Evolutionary conservation across 1,140 invertebrate genomes (phyloP), one percentile per base, ranked within the genome.

Genomic region (Heliconius eleuchia): DNA sequence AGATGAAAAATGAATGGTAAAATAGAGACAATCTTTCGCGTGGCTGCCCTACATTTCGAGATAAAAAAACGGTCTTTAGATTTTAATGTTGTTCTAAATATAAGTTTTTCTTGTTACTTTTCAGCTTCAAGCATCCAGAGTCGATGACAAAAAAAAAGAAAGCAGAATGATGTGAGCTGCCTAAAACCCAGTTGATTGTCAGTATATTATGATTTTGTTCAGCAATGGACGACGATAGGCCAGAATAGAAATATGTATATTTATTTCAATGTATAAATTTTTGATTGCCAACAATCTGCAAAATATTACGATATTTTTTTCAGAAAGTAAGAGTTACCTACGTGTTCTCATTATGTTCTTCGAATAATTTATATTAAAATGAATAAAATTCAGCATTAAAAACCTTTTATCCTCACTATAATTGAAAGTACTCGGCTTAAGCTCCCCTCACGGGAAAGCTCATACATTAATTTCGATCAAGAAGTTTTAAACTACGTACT

Each of bases 1-100:
- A 80, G 76, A 75, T 78, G 72, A 74, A 80, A 80, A 81, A 73
- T 39, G 42, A 74, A 74, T 50, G 50, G 23, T 50, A 76, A 74
- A 80, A 77, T 73, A 57, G 55, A 23, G 71, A 74, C 52, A 74
- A 80, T 80, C 78, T 37, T 73, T 78, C 70, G 74, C 74, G 55
- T 66, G 42, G 52, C 30, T 34, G 72, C 55, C 55, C 55, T 23
- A 57, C 8, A 57, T 57, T 57, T 57, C 8, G 55, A 9, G 0
- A 23, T 57, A 71, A 34, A 34, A 23, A 71, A 71, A 70, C 70
- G 18, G 70, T 71, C 70, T 71, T 18, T 34, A 37, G 27, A 71
- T 18, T 34, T 71, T 71, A 71, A 71, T 71, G 19, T 37, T 71
- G 27, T 34, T 71, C 70, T 34, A 34, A 71, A 71, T 71, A 30